A percentile compares a stretch with the other conserved stretches of the same genome.
Evolutionary conservation across 2,888 invertebrate species (phyloP).

Genomic region (Netelia inedita): DNA sequence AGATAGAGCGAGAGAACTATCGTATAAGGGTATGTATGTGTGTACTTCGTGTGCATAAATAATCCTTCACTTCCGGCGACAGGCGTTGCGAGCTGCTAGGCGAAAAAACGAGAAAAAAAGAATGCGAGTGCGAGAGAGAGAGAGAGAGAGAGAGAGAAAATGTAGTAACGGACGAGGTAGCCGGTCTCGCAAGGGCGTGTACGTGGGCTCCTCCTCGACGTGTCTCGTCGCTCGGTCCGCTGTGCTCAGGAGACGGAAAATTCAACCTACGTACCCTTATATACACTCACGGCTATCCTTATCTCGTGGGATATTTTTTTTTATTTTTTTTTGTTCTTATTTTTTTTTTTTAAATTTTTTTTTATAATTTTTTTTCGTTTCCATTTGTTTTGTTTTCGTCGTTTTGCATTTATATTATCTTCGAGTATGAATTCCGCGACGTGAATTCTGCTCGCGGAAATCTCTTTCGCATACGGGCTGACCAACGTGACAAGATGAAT

Average conservation of each 20-base stretch:
- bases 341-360: slow-evolving; percentile 28
- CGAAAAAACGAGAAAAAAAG: slow-evolving; percentile 65
- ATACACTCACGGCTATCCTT: slow-evolving; percentile 48
- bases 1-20: neutral
- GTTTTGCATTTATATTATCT: neutral
- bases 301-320: slow-evolving; percentile 36
- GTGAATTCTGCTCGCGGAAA: slow-evolving; percentile 49
- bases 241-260: slow-evolving; percentile 50
- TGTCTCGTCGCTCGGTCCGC: slow-evolving; percentile 15
- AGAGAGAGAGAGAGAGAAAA: slow-evolving; percentile 13
- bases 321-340: slow-evolving; percentile 22
- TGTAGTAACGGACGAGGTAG: slow-evolving; percentile 66
- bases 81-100: slow-evolving; percentile 68
- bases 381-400: slow-evolving; percentile 3
- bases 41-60: slow-evolving; percentile 67
- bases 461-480: slow-evolving; percentile 8
- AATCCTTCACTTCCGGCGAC: slow-evolving; percentile 76
- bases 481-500: slow-evolving; percentile 26
- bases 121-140: neutral
- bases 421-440: slow-evolving; percentile 36
- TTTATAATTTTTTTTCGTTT: slow-evolving; percentile 26
- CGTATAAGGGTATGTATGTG: slow-evolving; percentile 38
- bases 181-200: slow-evolving; percentile 64
- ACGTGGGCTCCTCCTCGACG: slow-evolving; percentile 56
- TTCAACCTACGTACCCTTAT: slow-evolving; percentile 63